Base-by-base conservation (phyloP, 2,888 invertebrate species). In the Heliconius aoede region DNA sequence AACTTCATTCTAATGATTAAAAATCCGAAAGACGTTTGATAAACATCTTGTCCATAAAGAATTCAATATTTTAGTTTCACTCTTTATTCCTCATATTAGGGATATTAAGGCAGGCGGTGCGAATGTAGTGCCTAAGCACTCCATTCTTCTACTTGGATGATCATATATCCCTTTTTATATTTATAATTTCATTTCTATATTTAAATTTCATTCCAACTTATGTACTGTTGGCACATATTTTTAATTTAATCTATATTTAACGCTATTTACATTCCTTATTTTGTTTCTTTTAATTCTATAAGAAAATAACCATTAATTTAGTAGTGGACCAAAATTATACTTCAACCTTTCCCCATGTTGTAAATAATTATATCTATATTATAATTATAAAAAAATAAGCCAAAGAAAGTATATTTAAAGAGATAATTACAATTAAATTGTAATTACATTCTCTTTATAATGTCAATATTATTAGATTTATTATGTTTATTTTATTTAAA, bases 251-350 rank as follows among this genome's bases (percentile, higher is more conserved):
- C 28, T 8, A 24, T 58, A 71, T 2, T 18, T 60, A 72, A 72
- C 13, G 9, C 60, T 72, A 28, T 72, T n/a, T 72, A 72, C 72
- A 72, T 72, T 72, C 72, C 72, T 40, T 61, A 26, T 60, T 60
- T 24, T 58, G 24, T 13, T 60, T 26, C 15, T 60, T 55, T 58
- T n/a, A 55, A 60, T 26, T 60, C 60, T 5, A 1, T 26, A 60
- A 18, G 9, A 55, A 26, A 60, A 3, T 58, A 30, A 72, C 26
- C 67, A 69, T 82, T 84, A 83, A 82, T 83, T 86, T 84, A 79
- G 84, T 88, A 89, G 88, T 83, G 90, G 90, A 90, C 90, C 90
- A 90, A 83, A 83, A 85, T 84, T 81, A 79, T 84, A 84, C 83
- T 80, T 46, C 51, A 26, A 36, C 32, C 18, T 32, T 72, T 24